A percentile compares a stretch with the other conserved stretches of the same genome.
These are phyloP conservation scores for Conistra vaccinii DNA, from an alignment of 2,888 invertebrate species.

Conservation along the genomic window DNA sequence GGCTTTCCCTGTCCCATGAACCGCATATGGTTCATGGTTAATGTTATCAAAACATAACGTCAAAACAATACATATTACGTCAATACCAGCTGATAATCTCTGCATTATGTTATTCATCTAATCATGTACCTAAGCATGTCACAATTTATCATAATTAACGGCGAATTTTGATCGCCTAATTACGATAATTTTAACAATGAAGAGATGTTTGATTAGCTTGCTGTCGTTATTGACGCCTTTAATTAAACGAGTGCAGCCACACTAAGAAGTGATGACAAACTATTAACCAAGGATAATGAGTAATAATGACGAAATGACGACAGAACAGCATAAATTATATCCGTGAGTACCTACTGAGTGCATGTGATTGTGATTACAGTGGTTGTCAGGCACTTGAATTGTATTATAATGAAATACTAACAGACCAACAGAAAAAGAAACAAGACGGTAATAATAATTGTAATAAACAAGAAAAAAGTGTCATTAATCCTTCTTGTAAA, in stretches of 20 bases:
- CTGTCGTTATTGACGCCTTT: constrained; percentile 26
- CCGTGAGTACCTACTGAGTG: constrained; percentile 1
- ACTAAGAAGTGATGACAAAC: constrained; percentile 27
- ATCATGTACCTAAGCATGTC: constrained; percentile 23
- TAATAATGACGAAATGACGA: constrained; percentile 29
- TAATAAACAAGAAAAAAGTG: constrained; percentile 19
- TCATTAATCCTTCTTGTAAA: constrained; percentile 22
- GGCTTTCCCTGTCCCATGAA: no score
- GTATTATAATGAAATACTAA: not conserved
- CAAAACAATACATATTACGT: constrained; percentile 37
- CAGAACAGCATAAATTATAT: constrained; percentile 30
- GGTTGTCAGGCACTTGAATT: not conserved
- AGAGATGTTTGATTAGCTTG: constrained; percentile 42
- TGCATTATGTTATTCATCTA: constrained; percentile 41
- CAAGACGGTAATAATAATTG: not conserved
- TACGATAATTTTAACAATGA: constrained; percentile 56
- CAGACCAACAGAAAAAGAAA: not conserved
- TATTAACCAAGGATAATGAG: constrained; percentile 31
- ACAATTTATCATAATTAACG: constrained; percentile 56
- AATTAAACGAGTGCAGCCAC: constrained; percentile 14
- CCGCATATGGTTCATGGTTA: no score
- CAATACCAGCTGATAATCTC: constrained; percentile 46
- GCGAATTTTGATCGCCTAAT: constrained; percentile 44
- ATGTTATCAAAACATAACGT: constrained; percentile 19
- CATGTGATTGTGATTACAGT: constrained; percentile 4